A percentile compares a stretch with the other conserved stretches of the same genome.
Conservation (phyloP, 2,888 invertebrate genomes). For the Chymomyza amoena region DNA sequence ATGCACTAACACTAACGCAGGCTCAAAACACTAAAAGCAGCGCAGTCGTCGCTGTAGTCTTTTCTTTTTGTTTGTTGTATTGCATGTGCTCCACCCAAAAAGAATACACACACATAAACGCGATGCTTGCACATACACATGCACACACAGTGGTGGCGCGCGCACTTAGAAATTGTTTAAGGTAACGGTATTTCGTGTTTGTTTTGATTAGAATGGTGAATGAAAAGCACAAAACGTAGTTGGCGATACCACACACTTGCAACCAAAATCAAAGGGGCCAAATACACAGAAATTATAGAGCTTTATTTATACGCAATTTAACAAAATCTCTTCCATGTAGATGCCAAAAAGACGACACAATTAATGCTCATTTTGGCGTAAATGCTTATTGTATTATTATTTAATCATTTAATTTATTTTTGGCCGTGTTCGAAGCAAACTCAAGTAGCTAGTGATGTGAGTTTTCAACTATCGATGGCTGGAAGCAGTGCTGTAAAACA, state of each 20-base stretch:
- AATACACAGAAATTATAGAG: neutral
- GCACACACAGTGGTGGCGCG: neutral
- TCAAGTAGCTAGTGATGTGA: neutral
- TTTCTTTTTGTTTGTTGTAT: too few relatives aligned
- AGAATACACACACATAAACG: neutral
- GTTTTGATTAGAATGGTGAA: conserved; percentile 45
- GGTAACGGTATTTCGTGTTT: conserved; percentile 50
- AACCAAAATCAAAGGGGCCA: neutral
- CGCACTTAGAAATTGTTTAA: conserved; percentile 22
- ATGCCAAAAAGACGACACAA: neutral
- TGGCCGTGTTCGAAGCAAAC: neutral
- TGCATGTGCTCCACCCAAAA: neutral
- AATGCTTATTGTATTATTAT: neutral
- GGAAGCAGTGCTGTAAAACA: neutral
- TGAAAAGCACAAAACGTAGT: conserved; percentile 26
- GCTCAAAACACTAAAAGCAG: neutral
- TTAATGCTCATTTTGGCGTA: neutral
- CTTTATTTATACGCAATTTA: neutral
- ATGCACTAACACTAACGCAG: neutral
- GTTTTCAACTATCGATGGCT: neutral
- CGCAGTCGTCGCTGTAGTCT: neutral
- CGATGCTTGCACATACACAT: neutral
- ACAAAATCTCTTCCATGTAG: neutral
- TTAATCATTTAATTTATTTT: neutral
- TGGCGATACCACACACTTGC: neutral